phyloP scores from a whole-genome alignment of 2,113 vertebrate genomes.

The Budorcas taxicolor region DNA sequence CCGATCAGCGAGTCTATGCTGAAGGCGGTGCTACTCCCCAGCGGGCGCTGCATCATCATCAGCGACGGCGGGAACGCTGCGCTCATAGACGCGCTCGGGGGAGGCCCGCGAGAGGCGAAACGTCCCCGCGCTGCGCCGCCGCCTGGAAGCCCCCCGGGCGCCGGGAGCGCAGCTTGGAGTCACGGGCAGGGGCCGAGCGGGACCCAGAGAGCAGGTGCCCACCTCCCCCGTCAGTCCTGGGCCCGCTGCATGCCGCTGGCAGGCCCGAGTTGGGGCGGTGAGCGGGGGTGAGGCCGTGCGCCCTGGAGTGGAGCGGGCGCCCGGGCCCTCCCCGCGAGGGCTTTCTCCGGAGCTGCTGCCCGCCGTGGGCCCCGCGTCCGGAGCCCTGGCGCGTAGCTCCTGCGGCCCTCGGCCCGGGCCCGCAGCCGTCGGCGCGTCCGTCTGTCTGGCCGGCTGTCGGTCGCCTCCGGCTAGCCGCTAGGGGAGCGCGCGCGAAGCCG shows the following conservation, averaged over 20 bases:
- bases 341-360: not conserved
- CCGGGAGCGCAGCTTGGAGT: conserved; percentile 12
- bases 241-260: conserved; percentile 28
- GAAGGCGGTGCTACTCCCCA: conserved; percentile 94
- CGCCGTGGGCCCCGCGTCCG: not conserved
- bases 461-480: conserved; percentile 15
- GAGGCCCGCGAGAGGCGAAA: conserved; percentile 39
- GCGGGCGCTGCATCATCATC: conserved; percentile 96
- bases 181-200: not conserved
- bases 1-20: conserved; percentile 97
- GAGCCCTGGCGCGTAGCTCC: not conserved
- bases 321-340: not conserved
- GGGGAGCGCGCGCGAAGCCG: conserved; percentile 45
- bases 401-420: not conserved
- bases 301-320: conserved; percentile 19
- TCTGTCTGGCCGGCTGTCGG: not conserved
- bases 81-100: conserved; percentile 86
- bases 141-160: conserved; percentile 36
- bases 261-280: not conserved
- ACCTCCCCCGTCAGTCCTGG: conserved; percentile 28
- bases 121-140: conserved; percentile 52
- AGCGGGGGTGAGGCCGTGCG: conserved; percentile 5
- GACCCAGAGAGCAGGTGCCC: not conserved
- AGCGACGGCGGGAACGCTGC: conserved; percentile 89
- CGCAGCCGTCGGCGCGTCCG: not conserved